Base-by-base conservation (phyloP, 2,113 vertebrate species). In the Polyodon spathula region DNA sequence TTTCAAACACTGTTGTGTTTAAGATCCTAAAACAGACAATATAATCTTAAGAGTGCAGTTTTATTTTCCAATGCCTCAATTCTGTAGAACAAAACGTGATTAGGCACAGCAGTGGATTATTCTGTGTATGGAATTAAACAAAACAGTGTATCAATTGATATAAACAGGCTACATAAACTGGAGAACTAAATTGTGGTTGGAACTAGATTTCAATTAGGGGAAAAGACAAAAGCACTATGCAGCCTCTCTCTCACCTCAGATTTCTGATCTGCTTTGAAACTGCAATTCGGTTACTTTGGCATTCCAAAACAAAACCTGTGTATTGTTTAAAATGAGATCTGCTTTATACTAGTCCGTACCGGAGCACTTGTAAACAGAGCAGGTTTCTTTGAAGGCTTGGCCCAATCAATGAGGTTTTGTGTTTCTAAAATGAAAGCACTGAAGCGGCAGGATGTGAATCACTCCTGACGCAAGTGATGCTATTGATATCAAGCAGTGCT, bases 1-100 rank as follows among this genome's bases (percentile, higher is more conserved):
- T 88, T 86, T 99, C 96, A 73, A 99, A 94, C 54, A 96, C 68
- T 0, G 92, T 92, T 48, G 89, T 91, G 65, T 99, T 96, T 81
- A 99, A 84, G 83, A 99, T 84, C 96, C 96, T 99, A 63, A 66
- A 46, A 59, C 63, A 72, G 61, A 78, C 56, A 61, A n/a, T 44
- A 37, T 54, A 5, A 37, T 6, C 5, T 14, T 10, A 10, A 4
- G 46, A 11, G n/a, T 12, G n/a, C 11, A 50, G 10, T 8, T 43
- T 11, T 8, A 1, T 8, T 43, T 43, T 43, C 42, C 11, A 6
- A 43, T 8, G 6, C 6, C 2, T 6, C 42, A 43, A 11, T 8
- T 11, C 11, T 43, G 6, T 43, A 43, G n/a, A n/a, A n/a, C n/a
- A n/a, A n/a, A n/a, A n/a, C n/a, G n/a, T n/a, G n/a, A n/a, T n/a